A percentile compares a stretch with the other conserved stretches of the same genome.
These are phyloP conservation scores for Tringa solitaria DNA, from an alignment of 2,113 vertebrate genomes.

Conservation along the genomic window DNA sequence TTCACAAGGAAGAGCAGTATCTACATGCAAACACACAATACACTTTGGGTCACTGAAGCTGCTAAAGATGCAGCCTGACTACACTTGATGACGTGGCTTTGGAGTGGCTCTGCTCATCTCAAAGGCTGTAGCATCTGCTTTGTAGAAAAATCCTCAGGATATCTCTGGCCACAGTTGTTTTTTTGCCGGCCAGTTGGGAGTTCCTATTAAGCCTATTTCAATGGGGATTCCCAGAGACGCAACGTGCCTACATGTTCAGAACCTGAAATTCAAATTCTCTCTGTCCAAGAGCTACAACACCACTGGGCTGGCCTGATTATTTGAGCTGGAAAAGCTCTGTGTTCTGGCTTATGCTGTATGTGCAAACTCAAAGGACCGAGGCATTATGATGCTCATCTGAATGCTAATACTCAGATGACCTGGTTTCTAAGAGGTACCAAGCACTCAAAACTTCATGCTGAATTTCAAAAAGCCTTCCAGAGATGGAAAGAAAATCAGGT, in stretches of 20 bases:
- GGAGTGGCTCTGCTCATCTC: background rate
- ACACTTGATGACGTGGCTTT: background rate
- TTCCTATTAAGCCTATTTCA: background rate
- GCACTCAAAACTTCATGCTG: background rate
- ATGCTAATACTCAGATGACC: slow-evolving; percentile 15
- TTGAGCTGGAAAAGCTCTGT: background rate
- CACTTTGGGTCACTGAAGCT: background rate
- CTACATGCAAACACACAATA: background rate
- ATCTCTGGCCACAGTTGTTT: background rate
- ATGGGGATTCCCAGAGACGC: background rate
- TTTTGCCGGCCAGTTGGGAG: background rate
- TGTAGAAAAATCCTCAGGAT: background rate
- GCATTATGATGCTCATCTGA: slow-evolving; percentile 13
- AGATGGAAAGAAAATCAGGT: background rate
- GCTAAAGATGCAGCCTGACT: background rate
- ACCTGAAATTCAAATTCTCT: background rate
- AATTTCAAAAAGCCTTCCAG: slow-evolving; percentile 4
- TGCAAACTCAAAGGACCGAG: background rate
- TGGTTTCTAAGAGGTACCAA: slow-evolving; percentile 5
- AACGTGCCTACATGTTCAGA: background rate
- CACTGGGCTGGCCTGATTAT: background rate
- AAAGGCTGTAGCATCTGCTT: background rate
- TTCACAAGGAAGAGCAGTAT: background rate
- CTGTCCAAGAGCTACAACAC: background rate
- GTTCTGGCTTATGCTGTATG: background rate